Evolutionary conservation across 1,140 invertebrate species (phyloP), one percentile per base, ranked within the genome.

Genomic region (Eriocheir sinensis): DNA sequence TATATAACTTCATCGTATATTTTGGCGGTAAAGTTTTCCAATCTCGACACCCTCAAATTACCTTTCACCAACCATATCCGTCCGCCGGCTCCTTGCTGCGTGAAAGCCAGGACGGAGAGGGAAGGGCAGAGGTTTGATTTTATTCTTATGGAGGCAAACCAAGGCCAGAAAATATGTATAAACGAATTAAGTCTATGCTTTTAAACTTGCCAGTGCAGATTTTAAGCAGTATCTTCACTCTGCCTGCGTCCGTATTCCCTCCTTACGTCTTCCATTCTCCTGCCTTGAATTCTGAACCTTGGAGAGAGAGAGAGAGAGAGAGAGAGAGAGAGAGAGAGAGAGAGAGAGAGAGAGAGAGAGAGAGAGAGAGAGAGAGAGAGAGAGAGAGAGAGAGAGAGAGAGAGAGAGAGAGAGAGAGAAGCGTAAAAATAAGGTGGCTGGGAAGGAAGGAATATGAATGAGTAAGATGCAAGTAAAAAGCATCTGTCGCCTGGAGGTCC

Each of bases 301-400:
- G 60, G 12, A 72, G 0, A 21, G 27, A 72, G 60, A n/a, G 60
- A 72, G 60, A 72, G 44, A 15, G 15, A 48, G 44, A n/a, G 60
- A 1, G 60, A 72, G 8, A 21, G 12, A 2, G 60, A 72, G 12
- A 0, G n/a, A n/a, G 6, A n/a, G 0, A 6, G 60, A 72, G 6
- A 21, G 9, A 72, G 27, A n/a, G 8, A 8, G 60, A n/a, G 27
- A 72, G 60, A 72, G 60, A 72, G 60, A 72, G 60, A 72, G 60
- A 72, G 60, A 72, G 60, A 72, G 60, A 72, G 60, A 72, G 60
- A 72, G 60, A 72, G 48, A 72, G 60, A 72, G 60, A 72, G 60
- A 72, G 60, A 72, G 48, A 72, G 60, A 72, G 60, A 72, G 60
- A 72, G 60, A 72, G 60, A 72, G 60, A 72, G 60, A 53, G 60